These are phyloP conservation scores for Neodiprion fabricii DNA, from an alignment of 1,140 invertebrate genomes.

Conservation along the genomic window DNA sequence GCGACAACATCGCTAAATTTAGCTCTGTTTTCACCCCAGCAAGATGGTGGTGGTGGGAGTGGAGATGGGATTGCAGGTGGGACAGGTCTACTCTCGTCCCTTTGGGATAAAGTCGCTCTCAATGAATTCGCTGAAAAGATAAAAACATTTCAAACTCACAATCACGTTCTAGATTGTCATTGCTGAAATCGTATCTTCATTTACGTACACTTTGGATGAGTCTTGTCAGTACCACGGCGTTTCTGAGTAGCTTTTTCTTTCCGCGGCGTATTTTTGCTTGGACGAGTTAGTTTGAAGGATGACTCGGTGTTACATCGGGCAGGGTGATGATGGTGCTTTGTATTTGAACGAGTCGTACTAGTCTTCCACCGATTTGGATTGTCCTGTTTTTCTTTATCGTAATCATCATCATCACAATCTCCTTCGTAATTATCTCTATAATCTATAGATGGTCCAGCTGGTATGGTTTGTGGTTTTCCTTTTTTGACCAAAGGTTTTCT, in stretches of 20 bases:
- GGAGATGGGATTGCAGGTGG: slow-evolving; percentile 31
- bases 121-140: slow-evolving; percentile 16
- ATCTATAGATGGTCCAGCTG: slow-evolving; percentile 44
- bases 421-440: slow-evolving; percentile 60
- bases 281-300: slow-evolving; percentile 44
- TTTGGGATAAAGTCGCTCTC: slow-evolving; percentile 36
- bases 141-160: slow-evolving; percentile 8
- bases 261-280: slow-evolving; percentile 47
- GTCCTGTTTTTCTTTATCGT: slow-evolving; percentile 54
- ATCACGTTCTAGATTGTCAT: slow-evolving; percentile 11
- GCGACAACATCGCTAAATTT: slow-evolving; percentile 68
- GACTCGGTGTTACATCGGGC: slow-evolving; percentile 39
- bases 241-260: slow-evolving; percentile 57
- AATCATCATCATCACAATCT: slow-evolving; percentile 59
- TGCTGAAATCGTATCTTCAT: slow-evolving; percentile 18
- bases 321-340: slow-evolving; percentile 47
- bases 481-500: slow-evolving; percentile 52
- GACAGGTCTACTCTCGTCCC: slow-evolving; percentile 39
- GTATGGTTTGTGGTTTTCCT: slow-evolving; percentile 42
- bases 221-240: slow-evolving; percentile 48
- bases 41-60: slow-evolving; percentile 46
- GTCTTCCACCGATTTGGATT: slow-evolving; percentile 57
- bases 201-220: slow-evolving; percentile 44
- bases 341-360: slow-evolving; percentile 44
- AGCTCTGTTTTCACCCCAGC: slow-evolving; percentile 64